Evolutionary conservation across 2,113 vertebrate species (phyloP).

Genomic region (Myiopsitta monachus): DNA sequence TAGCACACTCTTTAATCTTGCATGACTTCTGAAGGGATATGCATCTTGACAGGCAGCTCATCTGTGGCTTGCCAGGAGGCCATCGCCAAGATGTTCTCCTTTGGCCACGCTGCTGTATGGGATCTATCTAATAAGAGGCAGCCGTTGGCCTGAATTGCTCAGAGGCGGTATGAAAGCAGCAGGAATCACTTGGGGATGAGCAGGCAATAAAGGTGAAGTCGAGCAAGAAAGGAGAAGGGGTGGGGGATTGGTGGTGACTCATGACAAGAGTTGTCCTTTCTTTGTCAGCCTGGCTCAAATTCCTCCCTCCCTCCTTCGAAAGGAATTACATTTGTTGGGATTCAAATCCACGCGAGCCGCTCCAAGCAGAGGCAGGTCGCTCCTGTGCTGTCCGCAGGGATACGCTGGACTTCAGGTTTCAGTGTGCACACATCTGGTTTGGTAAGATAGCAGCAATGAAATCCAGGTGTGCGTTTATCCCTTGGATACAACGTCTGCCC

Average conservation of each 20-base stretch:
- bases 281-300: neutral
- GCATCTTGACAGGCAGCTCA: constrained; percentile 10
- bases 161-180: neutral
- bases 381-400: neutral
- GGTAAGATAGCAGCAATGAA: neutral
- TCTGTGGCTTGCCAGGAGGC: neutral
- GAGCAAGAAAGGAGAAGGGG: neutral
- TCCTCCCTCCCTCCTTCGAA: neutral
- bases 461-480: constrained; percentile 16
- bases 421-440: neutral
- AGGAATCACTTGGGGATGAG: neutral
- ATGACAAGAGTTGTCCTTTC: neutral
- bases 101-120: neutral
- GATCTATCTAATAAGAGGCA: neutral
- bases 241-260: neutral
- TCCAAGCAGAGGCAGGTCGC: neutral
- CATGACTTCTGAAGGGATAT: neutral
- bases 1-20: neutral
- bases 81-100: neutral
- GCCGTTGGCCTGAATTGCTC: neutral
- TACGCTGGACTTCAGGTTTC: neutral
- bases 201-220: neutral
- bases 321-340: neutral
- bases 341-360: rapidly evolving
- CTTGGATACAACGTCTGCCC: neutral